Evolutionary conservation across 2,888 invertebrate species (phyloP).

Genomic region (Ceramica pisi): DNA sequence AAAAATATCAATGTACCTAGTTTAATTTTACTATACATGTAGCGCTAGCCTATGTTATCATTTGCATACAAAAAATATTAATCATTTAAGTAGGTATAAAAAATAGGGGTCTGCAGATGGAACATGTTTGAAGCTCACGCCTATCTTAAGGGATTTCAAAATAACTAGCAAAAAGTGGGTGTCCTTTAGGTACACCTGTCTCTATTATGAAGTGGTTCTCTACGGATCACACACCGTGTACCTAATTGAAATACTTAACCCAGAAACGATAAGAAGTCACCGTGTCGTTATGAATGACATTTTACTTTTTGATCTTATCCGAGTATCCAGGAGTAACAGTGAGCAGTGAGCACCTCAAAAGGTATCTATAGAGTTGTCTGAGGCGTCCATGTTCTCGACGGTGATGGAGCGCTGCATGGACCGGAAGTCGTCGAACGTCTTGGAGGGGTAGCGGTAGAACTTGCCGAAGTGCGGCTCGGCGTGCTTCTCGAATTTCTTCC

Average conservation of each 20-base stretch:
- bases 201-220: background rate
- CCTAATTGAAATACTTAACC: background rate
- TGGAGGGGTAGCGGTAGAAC: constrained; percentile 52
- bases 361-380: constrained; percentile 15
- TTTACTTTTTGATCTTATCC: background rate
- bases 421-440: constrained; percentile 41
- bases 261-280: background rate
- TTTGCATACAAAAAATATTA: constrained; percentile 1
- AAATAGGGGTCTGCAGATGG: background rate
- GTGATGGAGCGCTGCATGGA: background rate
- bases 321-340: background rate
- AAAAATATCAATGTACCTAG: background rate
- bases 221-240: background rate
- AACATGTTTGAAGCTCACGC: background rate
- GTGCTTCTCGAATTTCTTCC: constrained; percentile 43
- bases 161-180: background rate
- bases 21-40: background rate
- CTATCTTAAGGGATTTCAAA: background rate
- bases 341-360: background rate
- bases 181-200: background rate
- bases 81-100: background rate
- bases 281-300: background rate
- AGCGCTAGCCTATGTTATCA: background rate
- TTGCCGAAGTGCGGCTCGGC: constrained; percentile 58
- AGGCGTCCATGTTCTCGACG: constrained; percentile 22